Conservation (phyloP, 2,888 invertebrate species). For the Hipparchia sbordonii region DNA sequence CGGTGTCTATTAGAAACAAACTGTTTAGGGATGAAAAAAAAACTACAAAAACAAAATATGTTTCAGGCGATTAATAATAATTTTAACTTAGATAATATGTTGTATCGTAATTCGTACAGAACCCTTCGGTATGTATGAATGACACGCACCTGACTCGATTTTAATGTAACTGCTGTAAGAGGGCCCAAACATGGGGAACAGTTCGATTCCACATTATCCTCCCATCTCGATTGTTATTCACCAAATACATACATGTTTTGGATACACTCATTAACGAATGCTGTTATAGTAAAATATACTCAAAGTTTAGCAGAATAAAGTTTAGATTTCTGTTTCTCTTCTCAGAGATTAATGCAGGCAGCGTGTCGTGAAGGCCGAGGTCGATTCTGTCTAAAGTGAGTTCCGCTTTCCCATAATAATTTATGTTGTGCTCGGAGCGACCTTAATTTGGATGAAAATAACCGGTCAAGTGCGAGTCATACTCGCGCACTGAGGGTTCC, state of each 20-base stretch:
- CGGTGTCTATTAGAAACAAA: no score
- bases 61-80: neutral
- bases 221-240: conserved; percentile 35
- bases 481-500: no score
- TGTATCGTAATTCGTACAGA: neutral
- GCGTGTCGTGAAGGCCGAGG: conserved; percentile 38
- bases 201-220: conserved; percentile 33
- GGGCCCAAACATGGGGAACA: conserved; percentile 26
- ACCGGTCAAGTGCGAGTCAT: no score
- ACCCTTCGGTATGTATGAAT: neutral
- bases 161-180: conserved; percentile 10
- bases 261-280: conserved; percentile 14
- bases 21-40: no score
- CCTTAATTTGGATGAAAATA: conserved; percentile 12
- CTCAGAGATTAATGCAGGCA: conserved; percentile 30
- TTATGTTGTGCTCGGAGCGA: conserved; percentile 17
- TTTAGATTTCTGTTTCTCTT: neutral
- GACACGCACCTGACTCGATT: neutral
- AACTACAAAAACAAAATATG: no score
- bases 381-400: conserved; percentile 31
- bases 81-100: neutral
- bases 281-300: neutral
- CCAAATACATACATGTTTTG: conserved; percentile 30
- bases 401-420: conserved; percentile 34
- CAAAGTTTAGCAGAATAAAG: neutral